phyloP scores from a whole-genome alignment of 2,888 invertebrate species.

The Amphipyra berbera region DNA sequence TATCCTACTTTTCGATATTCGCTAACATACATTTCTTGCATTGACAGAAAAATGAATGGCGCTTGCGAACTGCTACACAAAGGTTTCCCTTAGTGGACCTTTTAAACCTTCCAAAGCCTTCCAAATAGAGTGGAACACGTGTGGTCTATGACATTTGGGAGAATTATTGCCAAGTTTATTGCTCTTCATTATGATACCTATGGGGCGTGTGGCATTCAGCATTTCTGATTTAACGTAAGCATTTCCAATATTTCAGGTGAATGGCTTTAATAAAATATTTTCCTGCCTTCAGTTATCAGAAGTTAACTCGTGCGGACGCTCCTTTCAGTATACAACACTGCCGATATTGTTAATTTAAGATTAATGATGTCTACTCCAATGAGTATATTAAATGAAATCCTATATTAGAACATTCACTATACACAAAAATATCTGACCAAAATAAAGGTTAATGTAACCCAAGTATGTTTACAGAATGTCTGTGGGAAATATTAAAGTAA shows the following conservation, averaged over 20 bases:
- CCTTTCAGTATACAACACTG: conserved; percentile 12
- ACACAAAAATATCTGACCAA: conserved; percentile 8
- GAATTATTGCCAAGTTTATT: conserved; percentile 71
- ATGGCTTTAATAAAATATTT: conserved; percentile 48
- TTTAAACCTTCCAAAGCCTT: conserved; percentile 70
- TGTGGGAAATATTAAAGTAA: conserved; percentile 56
- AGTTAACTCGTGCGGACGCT: conserved; percentile 30
- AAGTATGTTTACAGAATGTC: conserved; percentile 43
- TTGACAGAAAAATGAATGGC: conserved; percentile 71
- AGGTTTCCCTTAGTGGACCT: conserved; percentile 67
- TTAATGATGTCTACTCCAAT: conserved; percentile 3
- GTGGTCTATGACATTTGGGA: conserved; percentile 75
- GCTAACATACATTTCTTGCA: conserved; percentile 53
- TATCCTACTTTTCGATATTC: conserved; percentile 35
- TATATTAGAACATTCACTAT: neutral
- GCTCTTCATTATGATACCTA: conserved; percentile 69
- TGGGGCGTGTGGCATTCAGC: conserved; percentile 47
- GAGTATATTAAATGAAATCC: conserved; percentile 2
- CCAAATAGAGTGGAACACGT: conserved; percentile 69
- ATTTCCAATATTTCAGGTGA: conserved; percentile 46
- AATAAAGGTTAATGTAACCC: conserved; percentile 26
- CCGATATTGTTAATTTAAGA: conserved; percentile 29
- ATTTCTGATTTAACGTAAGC: conserved; percentile 48
- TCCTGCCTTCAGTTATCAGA: conserved; percentile 12
- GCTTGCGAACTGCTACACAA: conserved; percentile 65